Conservation (phyloP, 2,113 vertebrate genomes). For the Phaethornis superciliosus region DNA sequence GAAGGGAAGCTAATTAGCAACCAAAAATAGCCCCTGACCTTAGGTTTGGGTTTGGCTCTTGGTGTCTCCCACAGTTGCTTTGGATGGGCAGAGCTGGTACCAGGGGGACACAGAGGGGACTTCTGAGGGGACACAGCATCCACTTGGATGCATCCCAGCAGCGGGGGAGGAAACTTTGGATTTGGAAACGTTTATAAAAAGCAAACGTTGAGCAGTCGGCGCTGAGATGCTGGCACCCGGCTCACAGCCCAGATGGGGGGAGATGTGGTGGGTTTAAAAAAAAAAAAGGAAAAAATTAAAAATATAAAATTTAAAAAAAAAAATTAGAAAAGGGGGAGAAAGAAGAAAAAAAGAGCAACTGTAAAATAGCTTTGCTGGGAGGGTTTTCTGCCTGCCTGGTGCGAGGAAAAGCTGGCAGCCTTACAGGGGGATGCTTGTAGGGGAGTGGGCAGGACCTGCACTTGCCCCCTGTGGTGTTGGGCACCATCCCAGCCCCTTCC, state of each 20-base stretch:
- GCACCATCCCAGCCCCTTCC: not conserved
- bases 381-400: constrained; percentile 16
- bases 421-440: not conserved
- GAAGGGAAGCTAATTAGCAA: constrained; percentile 68
- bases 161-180: not conserved
- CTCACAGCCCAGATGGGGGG: constrained; percentile 59
- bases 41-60: not conserved
- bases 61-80: not conserved
- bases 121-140: not conserved
- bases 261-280: not conserved
- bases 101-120: not conserved
- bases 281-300: not conserved
- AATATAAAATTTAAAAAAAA: not conserved
- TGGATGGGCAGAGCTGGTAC: not conserved
- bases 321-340: not conserved
- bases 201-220: not conserved
- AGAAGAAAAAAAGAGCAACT: constrained; percentile 37
- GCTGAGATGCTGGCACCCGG: constrained; percentile 37
- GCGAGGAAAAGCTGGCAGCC: not conserved
- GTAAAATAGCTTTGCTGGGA: constrained; percentile 39
- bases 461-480: rapidly evolving
- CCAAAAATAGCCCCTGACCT: constrained; percentile 11
- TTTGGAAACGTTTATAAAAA: constrained; percentile 17
- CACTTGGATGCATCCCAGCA: not conserved
- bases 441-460: not conserved